Base-by-base conservation (phyloP, 2,113 vertebrate species). In the Pachycephala philippinensis region DNA sequence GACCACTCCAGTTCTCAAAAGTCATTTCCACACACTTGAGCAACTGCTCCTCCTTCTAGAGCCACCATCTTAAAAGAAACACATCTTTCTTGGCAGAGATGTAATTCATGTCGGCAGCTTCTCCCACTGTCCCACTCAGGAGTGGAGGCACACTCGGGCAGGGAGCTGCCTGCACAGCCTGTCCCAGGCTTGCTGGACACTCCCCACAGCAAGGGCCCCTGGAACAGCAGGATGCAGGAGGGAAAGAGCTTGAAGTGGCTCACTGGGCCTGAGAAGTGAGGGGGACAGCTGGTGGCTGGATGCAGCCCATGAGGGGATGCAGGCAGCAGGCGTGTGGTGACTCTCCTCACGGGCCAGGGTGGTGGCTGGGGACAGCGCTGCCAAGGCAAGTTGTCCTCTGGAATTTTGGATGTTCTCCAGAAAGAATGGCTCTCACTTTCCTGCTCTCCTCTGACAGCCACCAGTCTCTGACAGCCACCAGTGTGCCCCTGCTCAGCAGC, bases 251-350 rank as follows among this genome's bases (percentile, higher is more conserved):
- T 45, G 8, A 8, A 39, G 18, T 5, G 30, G 2, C 13, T 45
- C 0, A 0, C 23, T 8, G 27, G 52, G 24, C 37, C 45, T 53
- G 12, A n/a, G 53, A 35, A 39, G 37, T 0, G 22, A 14, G 11
- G 28, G 35, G 35, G 21, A 26, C 3, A 6, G 54, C 45, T 42
- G 37, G 42, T 18, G 57, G 64, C 22, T 31, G 37, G 28, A 7
- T 6, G 23, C 56, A 59, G 24, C 79, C 47, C 26, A 0, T 0
- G 15, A 30, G 56, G 31, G 52, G 31, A 5, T 1, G 39, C 44
- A 56, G 44, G 52, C 18, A 44, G 68, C 39, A n/a, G n/a, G n/a
- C 0, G 0, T 53, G 22, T 18, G 60, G 22, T 28, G 40, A 23
- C 23, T 9, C 6, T 2, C 44, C 72, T 11, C 22, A 40, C 0